Evolutionary conservation across 2,113 vertebrate genomes (phyloP).

Genomic region (Bos taurus): DNA sequence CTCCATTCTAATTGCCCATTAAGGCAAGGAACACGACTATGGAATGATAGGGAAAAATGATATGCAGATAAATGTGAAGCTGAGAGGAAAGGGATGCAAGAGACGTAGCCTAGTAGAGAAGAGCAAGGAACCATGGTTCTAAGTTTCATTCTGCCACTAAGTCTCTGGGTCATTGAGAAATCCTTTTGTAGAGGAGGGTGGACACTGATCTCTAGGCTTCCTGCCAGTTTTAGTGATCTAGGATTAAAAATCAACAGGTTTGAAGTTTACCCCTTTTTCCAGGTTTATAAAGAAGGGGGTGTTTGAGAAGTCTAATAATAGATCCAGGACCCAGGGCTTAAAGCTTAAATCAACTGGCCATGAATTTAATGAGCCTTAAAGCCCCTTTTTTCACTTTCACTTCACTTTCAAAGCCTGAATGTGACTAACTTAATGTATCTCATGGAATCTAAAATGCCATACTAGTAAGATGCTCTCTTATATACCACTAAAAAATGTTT

Average conservation of each 20-base stretch:
- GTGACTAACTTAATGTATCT: not conserved
- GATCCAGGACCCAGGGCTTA: not conserved
- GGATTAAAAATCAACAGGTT: not conserved
- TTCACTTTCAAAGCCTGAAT: not conserved
- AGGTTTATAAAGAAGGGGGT: not conserved
- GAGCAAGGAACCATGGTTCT: not conserved
- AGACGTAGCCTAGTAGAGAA: not conserved
- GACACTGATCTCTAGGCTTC: not conserved
- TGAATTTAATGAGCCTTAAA: not conserved
- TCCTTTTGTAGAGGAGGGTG: not conserved
- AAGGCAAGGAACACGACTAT: conserved; percentile 30
- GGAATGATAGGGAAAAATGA: conserved; percentile 5
- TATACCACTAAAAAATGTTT: not conserved
- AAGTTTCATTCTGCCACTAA: not conserved
- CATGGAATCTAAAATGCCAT: not conserved
- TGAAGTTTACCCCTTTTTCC: not conserved
- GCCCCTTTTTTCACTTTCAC: not conserved
- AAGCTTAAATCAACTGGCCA: not conserved
- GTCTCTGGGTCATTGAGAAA: not conserved
- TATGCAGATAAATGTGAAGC: not conserved
- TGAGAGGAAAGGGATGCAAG: not conserved
- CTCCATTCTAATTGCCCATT: conserved; percentile 42
- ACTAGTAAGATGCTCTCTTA: conserved; percentile 8
- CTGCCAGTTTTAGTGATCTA: conserved; percentile 19
- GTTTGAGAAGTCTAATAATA: not conserved